Percentiles rank a stretch among this genome's conserved stretches.
Conservation (phyloP, 2,113 vertebrate species). For the Orthochromis indermauri region DNA sequence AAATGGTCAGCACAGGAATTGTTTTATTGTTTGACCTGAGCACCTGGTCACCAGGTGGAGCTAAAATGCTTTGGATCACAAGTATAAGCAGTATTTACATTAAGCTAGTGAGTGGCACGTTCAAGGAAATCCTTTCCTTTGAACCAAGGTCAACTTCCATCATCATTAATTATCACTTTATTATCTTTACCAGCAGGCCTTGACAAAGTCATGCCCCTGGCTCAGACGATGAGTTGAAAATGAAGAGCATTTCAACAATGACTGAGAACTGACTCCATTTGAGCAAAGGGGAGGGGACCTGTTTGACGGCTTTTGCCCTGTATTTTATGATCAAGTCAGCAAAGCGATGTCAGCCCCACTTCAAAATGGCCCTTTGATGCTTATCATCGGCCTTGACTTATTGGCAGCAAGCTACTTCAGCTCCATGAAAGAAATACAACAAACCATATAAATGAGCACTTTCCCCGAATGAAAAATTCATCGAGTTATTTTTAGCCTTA, state of each 20-base stretch:
- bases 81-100: background rate
- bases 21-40: background rate
- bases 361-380: conserved; percentile 16
- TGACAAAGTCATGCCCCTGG: background rate
- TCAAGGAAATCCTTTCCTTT: conserved; percentile 5
- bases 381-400: conserved; percentile 4
- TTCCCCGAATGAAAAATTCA: background rate
- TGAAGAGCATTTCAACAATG: conserved; percentile 1
- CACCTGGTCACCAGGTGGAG: conserved; percentile 61
- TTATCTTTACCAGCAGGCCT: conserved; percentile 46
- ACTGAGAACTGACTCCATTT: conserved; percentile 14
- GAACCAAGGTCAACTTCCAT: conserved; percentile 40
- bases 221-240: conserved; percentile 15
- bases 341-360: conserved; percentile 12
- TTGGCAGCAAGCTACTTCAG: background rate
- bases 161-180: conserved; percentile 51
- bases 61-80: conserved; percentile 48
- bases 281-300: background rate
- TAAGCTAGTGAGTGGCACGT: background rate
- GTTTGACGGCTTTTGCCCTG: conserved; percentile 17
- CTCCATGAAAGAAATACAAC: conserved; percentile 1
- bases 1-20: background rate
- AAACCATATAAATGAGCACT: conserved; percentile 4
- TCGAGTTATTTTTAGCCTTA: background rate
- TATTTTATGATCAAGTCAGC: conserved; percentile 13